Percentiles rank a stretch among this genome's conserved stretches.
Evolutionary conservation across 2,888 invertebrate species (phyloP).

Genomic region (Ctenicera cuprea): DNA sequence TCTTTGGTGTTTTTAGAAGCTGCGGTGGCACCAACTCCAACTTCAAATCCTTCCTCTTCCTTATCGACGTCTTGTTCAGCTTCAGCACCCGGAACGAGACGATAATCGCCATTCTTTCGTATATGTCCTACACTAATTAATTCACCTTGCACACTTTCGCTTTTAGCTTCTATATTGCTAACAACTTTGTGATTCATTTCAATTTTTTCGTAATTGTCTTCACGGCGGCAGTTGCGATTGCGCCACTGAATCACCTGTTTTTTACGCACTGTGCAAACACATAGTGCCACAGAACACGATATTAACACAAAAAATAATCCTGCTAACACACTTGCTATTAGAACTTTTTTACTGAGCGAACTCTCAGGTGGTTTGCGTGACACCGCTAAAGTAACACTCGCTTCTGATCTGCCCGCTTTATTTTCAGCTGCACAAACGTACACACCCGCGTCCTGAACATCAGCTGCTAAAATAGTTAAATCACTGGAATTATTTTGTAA

Average conservation of each 20-base stretch:
- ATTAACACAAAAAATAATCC: conserved; percentile 80
- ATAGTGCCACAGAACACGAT: conserved; percentile 80
- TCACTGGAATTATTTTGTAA: conserved; percentile 82
- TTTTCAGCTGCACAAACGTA: conserved; percentile 89
- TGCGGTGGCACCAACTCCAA: conserved; percentile 67
- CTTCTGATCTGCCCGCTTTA: conserved; percentile 85
- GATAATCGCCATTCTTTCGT: conserved; percentile 81
- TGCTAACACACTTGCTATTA: conserved; percentile 82
- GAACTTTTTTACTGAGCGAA: conserved; percentile 76
- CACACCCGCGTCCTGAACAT: conserved; percentile 84
- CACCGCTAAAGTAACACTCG: conserved; percentile 83
- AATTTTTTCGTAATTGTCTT: conserved; percentile 87
- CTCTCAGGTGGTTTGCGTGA: conserved; percentile 79
- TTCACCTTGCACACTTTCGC: conserved; percentile 55
- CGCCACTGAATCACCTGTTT: conserved; percentile 76
- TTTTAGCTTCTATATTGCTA: conserved; percentile 62
- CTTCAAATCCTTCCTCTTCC: conserved; percentile 75
- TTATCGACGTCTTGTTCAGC: conserved; percentile 79
- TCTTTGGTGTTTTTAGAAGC: conserved; percentile 67
- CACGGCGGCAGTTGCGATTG: conserved; percentile 70
- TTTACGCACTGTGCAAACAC: conserved; percentile 78
- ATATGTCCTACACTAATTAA: conserved; percentile 69
- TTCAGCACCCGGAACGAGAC: conserved; percentile 78
- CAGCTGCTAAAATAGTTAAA: conserved; percentile 83
- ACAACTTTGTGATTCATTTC: conserved; percentile 79